A percentile compares a stretch with the other conserved stretches of the same genome.
These are phyloP conservation scores for Lepidotrigona ventralis DNA, from an alignment of 1,140 invertebrate genomes.

Conservation along the genomic window DNA sequence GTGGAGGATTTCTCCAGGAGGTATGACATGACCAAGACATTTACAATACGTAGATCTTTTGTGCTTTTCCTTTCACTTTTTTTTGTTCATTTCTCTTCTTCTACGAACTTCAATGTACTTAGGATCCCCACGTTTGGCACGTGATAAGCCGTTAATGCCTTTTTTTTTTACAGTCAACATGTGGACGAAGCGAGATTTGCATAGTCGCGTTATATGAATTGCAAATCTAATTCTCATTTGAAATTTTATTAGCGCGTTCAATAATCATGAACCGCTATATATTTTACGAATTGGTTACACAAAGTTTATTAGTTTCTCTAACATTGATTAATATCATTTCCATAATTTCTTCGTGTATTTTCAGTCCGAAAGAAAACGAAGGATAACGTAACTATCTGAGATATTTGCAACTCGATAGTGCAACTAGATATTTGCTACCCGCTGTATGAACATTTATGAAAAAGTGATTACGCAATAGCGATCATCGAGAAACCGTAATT, in stretches of 20 bases:
- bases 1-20: slow-evolving; percentile 19
- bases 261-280: not conserved
- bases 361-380: not conserved
- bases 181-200: not conserved
- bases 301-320: too few relatives aligned
- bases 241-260: not conserved
- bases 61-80: not conserved
- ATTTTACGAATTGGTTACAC: too few relatives aligned
- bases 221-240: not conserved
- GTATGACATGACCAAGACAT: slow-evolving; percentile 32
- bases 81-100: not conserved
- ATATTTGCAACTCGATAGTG: not conserved
- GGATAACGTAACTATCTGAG: not conserved
- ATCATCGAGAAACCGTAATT: too few relatives aligned
- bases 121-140: too few relatives aligned
- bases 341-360: not conserved
- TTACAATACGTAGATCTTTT: slow-evolving; percentile 13
- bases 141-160: not conserved
- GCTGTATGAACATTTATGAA: too few relatives aligned
- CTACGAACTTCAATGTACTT: not conserved
- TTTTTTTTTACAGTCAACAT: not conserved
- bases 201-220: not conserved
- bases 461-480: too few relatives aligned
- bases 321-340: not conserved
- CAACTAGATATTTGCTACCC: too few relatives aligned